Evolutionary conservation across 2,888 invertebrate genomes (phyloP), one percentile per base, ranked within the genome.

Genomic region (Phlogophora meticulosa): DNA sequence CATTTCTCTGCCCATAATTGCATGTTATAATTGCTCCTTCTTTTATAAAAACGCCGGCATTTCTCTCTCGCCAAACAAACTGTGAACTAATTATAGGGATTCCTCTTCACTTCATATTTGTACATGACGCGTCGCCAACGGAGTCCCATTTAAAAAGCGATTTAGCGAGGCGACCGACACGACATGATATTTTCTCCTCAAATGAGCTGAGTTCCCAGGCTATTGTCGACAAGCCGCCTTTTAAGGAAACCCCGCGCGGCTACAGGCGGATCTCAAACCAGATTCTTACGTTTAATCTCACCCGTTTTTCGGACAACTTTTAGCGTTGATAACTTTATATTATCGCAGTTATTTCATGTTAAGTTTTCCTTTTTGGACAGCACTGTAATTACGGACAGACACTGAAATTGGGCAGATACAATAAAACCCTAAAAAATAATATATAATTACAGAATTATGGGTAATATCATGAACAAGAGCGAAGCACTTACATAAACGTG

Each of bases 121-220:
- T 87, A 85, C 85, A 83, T 77, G 80, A 85, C 45, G 56, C 56
- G 57, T 70, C 42, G 51, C 62, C 80, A 76, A 81, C 83, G 72
- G 84, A 88, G 86, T 88, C 87, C 86, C 88, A 89, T 93, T 93
- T 93, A 92, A 93, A 93, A 92, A 89, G 86, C 91, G 91, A 91
- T 92, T 94, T 91, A 92, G 91, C 92, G 88, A 88, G 87, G 82
- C 84, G 80, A 82, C 86, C 83, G 87, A 88, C 85, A 86, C 89
- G 90, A 90, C 89, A 92, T 93, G 90, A 93, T 94, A 94, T 94
- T 94, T 93, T 93, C 93, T 92, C 90, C 87, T 93, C 93, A 95
- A 95, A 95, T 95, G 95, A 95, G 94, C 92, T 87, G 85, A 88
- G 95, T 95, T 95, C 95, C 94, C 95, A 95, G 88, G 92, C 91